phyloP scores from a whole-genome alignment of 1,140 invertebrate genomes.

The Carcinoscorpius rotundicauda region DNA sequence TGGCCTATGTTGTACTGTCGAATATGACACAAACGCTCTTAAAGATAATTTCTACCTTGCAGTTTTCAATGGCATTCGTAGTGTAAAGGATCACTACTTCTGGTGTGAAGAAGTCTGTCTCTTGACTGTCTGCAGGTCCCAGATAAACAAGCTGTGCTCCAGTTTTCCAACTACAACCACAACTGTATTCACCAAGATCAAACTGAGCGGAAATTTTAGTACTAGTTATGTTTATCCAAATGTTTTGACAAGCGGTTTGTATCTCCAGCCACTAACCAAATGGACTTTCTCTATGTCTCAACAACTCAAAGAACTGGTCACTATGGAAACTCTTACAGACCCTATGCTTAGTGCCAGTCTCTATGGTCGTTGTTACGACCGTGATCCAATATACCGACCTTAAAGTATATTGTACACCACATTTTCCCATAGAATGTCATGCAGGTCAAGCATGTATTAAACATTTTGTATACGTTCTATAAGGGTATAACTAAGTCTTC shows the following conservation, averaged over 20 bases:
- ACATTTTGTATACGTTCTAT: too few relatives aligned
- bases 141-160: neutral
- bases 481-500: too few relatives aligned
- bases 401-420: too few relatives aligned
- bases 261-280: neutral
- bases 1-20: constrained; percentile 17
- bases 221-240: constrained; percentile 9
- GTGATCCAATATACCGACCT: constrained; percentile 9
- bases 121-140: constrained; percentile 10
- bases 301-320: constrained; percentile 3
- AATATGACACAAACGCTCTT: constrained; percentile 9
- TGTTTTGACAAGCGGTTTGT: constrained; percentile 4
- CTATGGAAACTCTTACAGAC: neutral
- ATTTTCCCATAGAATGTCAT: too few relatives aligned
- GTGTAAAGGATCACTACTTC: neutral
- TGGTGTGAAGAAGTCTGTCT: constrained; percentile 15
- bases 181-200: constrained; percentile 7
- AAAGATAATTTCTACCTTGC: constrained; percentile 10
- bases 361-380: constrained; percentile 11
- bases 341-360: constrained; percentile 6
- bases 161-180: neutral
- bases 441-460: too few relatives aligned
- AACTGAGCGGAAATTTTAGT: constrained; percentile 8
- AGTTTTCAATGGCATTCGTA: neutral
- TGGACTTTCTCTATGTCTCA: constrained; percentile 8